Conservation (phyloP, 2,888 invertebrate genomes). For the Heliothis peltigera region DNA sequence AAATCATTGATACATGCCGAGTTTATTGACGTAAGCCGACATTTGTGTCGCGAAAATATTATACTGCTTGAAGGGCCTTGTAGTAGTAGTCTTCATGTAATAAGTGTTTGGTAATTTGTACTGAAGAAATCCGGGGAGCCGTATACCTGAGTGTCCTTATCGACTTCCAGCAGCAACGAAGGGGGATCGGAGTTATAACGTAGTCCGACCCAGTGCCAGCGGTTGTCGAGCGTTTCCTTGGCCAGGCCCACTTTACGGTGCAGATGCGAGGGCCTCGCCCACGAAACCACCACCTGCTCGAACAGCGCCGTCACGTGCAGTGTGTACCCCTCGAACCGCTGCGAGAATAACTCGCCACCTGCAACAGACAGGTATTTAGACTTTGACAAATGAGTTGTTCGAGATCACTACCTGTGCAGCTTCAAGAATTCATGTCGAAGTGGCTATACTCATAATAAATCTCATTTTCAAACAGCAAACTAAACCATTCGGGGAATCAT, state of each 20-base stretch:
- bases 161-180: constrained; percentile 81
- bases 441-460: too few species aligned
- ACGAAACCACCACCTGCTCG: constrained; percentile 90
- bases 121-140: background rate
- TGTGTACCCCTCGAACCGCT: constrained; percentile 91
- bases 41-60: too few species aligned
- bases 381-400: background rate
- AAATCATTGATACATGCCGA: background rate
- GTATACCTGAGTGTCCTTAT: constrained; percentile 79
- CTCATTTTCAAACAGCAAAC: too few species aligned
- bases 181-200: constrained; percentile 88
- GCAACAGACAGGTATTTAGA: constrained; percentile 46
- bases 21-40: too few species aligned
- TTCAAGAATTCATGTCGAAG: background rate
- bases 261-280: constrained; percentile 88
- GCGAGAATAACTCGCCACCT: constrained; percentile 93
- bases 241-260: constrained; percentile 91
- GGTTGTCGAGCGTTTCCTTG: constrained; percentile 93
- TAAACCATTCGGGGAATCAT: too few species aligned
- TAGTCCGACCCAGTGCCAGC: constrained; percentile 94
- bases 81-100: too few species aligned
- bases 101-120: too few species aligned
- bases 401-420: background rate
- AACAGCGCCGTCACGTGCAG: constrained; percentile 90
- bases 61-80: too few species aligned